A percentile compares a stretch with the other conserved stretches of the same genome.
These are phyloP conservation scores for Passer domesticus DNA, from an alignment of 2,113 vertebrate genomes.

Conservation along the genomic window DNA sequence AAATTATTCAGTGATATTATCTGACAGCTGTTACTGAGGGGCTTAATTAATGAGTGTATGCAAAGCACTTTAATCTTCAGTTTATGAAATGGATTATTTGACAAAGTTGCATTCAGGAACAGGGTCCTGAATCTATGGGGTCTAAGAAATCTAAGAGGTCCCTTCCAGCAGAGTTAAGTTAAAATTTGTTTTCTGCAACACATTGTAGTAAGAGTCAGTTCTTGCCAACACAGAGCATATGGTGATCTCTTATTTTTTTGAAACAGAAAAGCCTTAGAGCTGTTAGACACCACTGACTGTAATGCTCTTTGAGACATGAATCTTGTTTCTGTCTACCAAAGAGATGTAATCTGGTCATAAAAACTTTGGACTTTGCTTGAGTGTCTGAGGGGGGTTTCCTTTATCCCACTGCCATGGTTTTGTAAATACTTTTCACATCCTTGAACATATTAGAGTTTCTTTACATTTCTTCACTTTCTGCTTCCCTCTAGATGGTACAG, in stretches of 20 bases:
- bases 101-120: neutral
- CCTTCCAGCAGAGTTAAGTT: neutral
- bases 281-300: neutral
- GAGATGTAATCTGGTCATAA: neutral
- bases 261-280: neutral
- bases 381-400: neutral
- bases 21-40: constrained; percentile 53
- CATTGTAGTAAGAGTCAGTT: neutral
- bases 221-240: neutral
- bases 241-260: neutral
- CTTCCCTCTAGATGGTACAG: neutral
- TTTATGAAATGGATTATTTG: constrained; percentile 9
- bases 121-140: neutral
- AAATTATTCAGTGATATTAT: constrained; percentile 64
- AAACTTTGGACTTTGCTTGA: neutral
- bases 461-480: neutral
- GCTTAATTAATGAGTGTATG: constrained; percentile 46
- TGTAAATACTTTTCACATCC: neutral
- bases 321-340: neutral
- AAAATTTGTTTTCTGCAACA: neutral
- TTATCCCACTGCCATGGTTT: neutral
- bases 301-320: neutral
- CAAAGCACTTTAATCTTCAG: constrained; percentile 32
- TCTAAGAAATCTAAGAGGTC: neutral
- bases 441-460: neutral